A percentile compares a stretch with the other conserved stretches of the same genome.
Conservation (phyloP, 2,888 invertebrate genomes). For the Drosophila lutescens region DNA sequence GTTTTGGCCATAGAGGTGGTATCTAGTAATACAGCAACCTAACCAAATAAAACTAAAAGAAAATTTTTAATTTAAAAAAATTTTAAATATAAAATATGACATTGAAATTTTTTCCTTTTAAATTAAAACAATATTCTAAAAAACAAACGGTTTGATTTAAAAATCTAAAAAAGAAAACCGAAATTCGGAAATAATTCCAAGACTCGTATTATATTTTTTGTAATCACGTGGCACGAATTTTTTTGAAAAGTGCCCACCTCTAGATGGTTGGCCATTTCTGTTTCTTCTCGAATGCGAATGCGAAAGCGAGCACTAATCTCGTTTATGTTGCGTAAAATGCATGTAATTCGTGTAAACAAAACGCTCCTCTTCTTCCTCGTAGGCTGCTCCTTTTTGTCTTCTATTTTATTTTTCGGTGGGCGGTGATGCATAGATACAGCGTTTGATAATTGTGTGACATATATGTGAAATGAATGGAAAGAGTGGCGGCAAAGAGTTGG, state of each 20-base stretch:
- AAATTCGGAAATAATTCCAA: too few relatives aligned
- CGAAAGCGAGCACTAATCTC: constrained; percentile 67
- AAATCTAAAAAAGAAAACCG: neutral
- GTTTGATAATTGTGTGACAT: constrained; percentile 72
- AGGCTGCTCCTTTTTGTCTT: constrained; percentile 25
- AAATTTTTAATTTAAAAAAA: too few relatives aligned
- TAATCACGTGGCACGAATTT: neutral
- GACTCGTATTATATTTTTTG: too few relatives aligned
- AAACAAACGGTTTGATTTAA: neutral
- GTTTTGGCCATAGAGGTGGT: neutral
- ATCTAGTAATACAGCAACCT: too few relatives aligned
- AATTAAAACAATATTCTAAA: too few relatives aligned
- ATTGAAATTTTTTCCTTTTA: too few relatives aligned
- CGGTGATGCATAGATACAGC: constrained; percentile 66
- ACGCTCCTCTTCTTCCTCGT: constrained; percentile 27
- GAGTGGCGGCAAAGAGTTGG: constrained; percentile 37
- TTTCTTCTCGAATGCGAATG: constrained; percentile 56
- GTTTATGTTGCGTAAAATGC: constrained; percentile 79
- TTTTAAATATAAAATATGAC: too few relatives aligned
- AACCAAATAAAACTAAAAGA: too few relatives aligned
- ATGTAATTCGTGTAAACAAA: constrained; percentile 76
- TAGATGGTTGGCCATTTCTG: neutral
- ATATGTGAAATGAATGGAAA: constrained; percentile 53
- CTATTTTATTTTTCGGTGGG: constrained; percentile 4
- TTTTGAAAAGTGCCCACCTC: neutral